A percentile compares a stretch with the other conserved stretches of the same genome.
Evolutionary conservation across 2,797 vertebrate species (phyloP).

Genomic region (Adrianichthys oophorus): DNA sequence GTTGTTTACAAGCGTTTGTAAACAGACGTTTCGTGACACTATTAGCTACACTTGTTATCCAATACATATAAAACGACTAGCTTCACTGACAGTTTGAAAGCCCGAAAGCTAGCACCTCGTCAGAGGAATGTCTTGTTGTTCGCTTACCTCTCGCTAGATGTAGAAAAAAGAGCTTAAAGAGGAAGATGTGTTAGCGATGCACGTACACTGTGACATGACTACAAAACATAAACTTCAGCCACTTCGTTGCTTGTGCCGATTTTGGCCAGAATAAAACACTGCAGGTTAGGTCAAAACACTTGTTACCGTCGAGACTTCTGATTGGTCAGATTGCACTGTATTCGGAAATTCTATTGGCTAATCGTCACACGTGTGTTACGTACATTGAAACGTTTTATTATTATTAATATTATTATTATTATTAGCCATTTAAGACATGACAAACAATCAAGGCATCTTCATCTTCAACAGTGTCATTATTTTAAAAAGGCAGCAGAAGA

Average conservation of each 20-base stretch:
- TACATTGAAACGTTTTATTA: no score
- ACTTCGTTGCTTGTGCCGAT: constrained; percentile 9
- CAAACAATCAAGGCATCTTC: no score
- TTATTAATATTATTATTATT: no score
- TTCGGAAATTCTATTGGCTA: constrained; percentile 57
- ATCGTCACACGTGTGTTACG: background rate
- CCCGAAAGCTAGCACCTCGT: background rate
- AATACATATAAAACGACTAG: no score
- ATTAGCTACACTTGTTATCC: no score
- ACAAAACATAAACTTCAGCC: constrained; percentile 1
- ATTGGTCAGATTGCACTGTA: constrained; percentile 57
- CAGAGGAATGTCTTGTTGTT: no score
- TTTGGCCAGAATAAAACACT: constrained; percentile 29
- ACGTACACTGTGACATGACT: constrained; percentile 62
- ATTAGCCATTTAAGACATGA: no score
- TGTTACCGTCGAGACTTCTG: constrained; percentile 41
- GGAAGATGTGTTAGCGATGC: constrained; percentile 39
- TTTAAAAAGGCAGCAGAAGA: no score
- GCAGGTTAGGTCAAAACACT: constrained; percentile 23
- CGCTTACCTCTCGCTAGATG: constrained; percentile 80
- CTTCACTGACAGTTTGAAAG: no score
- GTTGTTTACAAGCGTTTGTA: no score
- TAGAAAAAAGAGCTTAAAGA: constrained; percentile 45
- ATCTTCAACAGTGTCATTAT: no score
- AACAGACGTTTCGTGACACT: no score